Evolutionary conservation across 2,797 vertebrate species (phyloP).

Genomic region (Sardinella longiceps): DNA sequence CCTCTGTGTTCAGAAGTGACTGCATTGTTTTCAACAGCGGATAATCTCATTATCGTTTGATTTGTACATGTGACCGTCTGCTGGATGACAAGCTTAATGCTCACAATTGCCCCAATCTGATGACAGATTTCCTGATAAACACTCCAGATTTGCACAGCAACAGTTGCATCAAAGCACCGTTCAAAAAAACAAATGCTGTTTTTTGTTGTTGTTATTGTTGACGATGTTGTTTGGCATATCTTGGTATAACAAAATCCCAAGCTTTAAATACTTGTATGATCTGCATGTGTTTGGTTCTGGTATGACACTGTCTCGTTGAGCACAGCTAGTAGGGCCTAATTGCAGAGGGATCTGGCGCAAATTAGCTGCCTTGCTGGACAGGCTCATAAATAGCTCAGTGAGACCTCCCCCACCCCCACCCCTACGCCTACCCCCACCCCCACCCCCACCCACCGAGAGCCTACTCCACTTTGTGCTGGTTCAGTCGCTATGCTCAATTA

Average conservation of each 20-base stretch:
- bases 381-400: background rate
- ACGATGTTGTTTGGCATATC: too few species aligned
- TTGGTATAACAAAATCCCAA: background rate
- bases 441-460: slow-evolving; percentile 51
- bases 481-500: slow-evolving; percentile 19
- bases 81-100: slow-evolving; percentile 68
- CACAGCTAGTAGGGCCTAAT: background rate
- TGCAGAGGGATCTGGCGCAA: slow-evolving; percentile 5
- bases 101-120: slow-evolving; percentile 33
- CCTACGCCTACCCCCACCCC: background rate
- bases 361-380: slow-evolving; percentile 15
- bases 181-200: background rate
- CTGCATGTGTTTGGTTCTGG: background rate
- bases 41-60: slow-evolving; percentile 75
- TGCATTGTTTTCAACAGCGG: slow-evolving; percentile 59
- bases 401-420: slow-evolving; percentile 46
- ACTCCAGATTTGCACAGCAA: background rate
- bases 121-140: slow-evolving; percentile 4
- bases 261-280: background rate
- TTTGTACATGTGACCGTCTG: slow-evolving; percentile 75
- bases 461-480: background rate
- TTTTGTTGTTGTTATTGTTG: background rate
- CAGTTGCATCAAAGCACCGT: background rate
- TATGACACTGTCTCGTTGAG: background rate
- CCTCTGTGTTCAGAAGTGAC: slow-evolving; percentile 49